phyloP scores from a whole-genome alignment of 2,113 vertebrate species.

The Datnioides undecimradiatus region DNA sequence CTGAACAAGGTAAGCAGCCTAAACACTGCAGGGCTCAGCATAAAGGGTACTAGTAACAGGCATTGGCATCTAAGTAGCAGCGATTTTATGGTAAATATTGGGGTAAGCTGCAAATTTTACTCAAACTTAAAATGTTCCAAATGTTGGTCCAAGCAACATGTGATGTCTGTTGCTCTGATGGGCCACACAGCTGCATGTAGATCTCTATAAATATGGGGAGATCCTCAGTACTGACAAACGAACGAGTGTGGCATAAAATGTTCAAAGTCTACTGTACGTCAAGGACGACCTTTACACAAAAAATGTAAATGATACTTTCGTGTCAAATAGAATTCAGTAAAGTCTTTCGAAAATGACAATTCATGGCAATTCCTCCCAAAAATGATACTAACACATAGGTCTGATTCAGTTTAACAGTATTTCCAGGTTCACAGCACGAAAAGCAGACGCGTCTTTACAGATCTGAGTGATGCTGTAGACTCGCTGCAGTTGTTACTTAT shows the following conservation, averaged over 20 bases:
- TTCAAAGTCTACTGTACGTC: background rate
- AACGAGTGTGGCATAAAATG: background rate
- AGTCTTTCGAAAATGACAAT: background rate
- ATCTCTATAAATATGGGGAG: too few species aligned
- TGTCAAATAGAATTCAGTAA: background rate
- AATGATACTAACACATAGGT: background rate
- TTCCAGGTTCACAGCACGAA: background rate
- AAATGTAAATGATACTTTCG: too few species aligned
- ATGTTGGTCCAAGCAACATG: background rate
- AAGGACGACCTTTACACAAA: background rate
- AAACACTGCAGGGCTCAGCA: background rate
- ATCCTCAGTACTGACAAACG: too few species aligned
- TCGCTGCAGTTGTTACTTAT: background rate
- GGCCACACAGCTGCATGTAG: too few species aligned
- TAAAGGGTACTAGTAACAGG: background rate
- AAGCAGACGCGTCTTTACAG: too few species aligned
- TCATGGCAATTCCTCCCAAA: background rate
- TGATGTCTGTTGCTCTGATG: background rate
- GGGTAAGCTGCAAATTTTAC: background rate
- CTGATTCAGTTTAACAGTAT: background rate
- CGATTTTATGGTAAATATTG: background rate
- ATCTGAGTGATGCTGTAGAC: background rate
- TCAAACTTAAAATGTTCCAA: background rate
- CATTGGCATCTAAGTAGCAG: background rate
- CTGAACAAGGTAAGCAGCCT: conserved; percentile 87